These are phyloP conservation scores for Heteromormyrus szaboi DNA, from an alignment of 2,797 vertebrate genomes.

Conservation along the genomic window DNA sequence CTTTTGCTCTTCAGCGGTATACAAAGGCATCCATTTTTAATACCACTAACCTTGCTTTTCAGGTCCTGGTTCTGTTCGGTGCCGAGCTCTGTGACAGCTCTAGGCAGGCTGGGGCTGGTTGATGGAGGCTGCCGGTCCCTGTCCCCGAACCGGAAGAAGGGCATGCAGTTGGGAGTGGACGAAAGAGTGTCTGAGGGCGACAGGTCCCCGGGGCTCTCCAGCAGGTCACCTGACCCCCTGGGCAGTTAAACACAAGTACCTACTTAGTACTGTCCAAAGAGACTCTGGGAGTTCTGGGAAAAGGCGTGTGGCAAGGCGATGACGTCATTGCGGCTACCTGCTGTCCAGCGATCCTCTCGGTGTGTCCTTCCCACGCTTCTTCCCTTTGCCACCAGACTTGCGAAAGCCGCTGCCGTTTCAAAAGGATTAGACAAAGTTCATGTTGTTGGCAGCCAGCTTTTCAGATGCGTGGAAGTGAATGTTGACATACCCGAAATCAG, in stretches of 20 bases:
- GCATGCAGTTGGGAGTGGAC: slow-evolving; percentile 81
- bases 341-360: slow-evolving; percentile 61
- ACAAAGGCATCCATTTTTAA: not conserved
- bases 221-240: slow-evolving; percentile 70
- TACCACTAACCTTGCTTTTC: slow-evolving; percentile 2
- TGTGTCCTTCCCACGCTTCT: slow-evolving; percentile 66
- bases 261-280: not conserved
- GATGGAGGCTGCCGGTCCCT: not conserved
- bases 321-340: slow-evolving; percentile 55
- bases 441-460: not conserved
- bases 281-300: not conserved
- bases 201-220: slow-evolving; percentile 58
- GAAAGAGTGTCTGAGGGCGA: slow-evolving; percentile 72
- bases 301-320: not conserved
- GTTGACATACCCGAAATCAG: slow-evolving; percentile 51
- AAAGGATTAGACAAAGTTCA: not conserved
- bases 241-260: not conserved
- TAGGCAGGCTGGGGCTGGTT: not conserved
- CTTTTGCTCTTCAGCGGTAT: not conserved
- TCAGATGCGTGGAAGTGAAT: not conserved
- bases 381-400: slow-evolving; percentile 78
- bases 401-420: slow-evolving; percentile 67
- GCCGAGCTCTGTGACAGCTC: not conserved
- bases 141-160: slow-evolving; percentile 84
- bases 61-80: not conserved